These are phyloP conservation scores for Falco concolor DNA, from an alignment of 2,797 vertebrate genomes.

Conservation along the genomic window DNA sequence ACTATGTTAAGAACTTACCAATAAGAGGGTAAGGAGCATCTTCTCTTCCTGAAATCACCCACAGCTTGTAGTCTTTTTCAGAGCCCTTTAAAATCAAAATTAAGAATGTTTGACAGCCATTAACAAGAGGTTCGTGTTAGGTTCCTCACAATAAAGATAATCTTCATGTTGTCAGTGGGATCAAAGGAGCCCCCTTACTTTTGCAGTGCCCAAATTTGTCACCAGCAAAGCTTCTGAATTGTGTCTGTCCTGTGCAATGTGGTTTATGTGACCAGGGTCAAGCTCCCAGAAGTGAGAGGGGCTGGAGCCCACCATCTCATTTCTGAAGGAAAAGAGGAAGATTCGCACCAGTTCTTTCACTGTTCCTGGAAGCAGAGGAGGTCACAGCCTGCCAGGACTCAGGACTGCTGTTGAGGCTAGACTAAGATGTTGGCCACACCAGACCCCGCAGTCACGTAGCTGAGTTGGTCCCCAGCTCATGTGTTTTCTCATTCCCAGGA, in stretches of 20 bases:
- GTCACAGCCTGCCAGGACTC: not conserved
- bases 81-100: constrained; percentile 78
- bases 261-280: not conserved
- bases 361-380: not conserved
- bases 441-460: not conserved
- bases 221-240: not conserved
- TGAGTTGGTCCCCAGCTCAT: accelerated
- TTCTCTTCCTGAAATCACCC: constrained; percentile 93
- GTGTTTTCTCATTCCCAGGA: not conserved
- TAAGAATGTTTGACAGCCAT: not conserved
- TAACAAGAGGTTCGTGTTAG: not conserved
- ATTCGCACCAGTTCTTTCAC: not conserved
- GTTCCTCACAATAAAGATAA: not conserved
- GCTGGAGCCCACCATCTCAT: not conserved
- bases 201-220: not conserved
- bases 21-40: constrained; percentile 93
- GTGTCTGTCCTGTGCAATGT: not conserved
- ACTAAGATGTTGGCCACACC: accelerated
- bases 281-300: not conserved
- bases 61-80: constrained; percentile 88
- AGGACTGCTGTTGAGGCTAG: not conserved
- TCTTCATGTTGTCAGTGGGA: not conserved
- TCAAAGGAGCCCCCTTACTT: not conserved
- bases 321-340: not conserved
- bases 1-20: constrained; percentile 77